Evolutionary conservation across 2,888 invertebrate species (phyloP), one percentile per base, ranked within the genome.

Genomic region (Ptycholaimellus sp.): DNA sequence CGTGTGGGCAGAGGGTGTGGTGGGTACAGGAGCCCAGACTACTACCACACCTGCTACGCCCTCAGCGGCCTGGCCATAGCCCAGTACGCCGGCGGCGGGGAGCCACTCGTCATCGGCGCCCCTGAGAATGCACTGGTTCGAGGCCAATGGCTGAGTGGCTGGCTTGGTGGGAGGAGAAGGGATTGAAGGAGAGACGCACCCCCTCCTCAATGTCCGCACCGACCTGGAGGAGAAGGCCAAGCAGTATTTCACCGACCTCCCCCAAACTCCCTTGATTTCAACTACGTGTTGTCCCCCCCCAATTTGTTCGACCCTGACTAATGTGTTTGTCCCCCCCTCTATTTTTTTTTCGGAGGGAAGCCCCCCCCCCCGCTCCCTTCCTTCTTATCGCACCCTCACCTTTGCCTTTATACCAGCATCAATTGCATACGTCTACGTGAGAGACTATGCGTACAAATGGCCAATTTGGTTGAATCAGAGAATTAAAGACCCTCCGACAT

Each of bases 1-100:
- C 30, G 14, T 11, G 14, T 11, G n/a, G n/a, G n/a, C n/a, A n/a
- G n/a, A n/a, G n/a, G n/a, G n/a, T n/a, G n/a, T n/a, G n/a, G 16
- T 37, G 21, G 9, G 45, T 47, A 17, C 63, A 80, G 80, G 56
- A 70, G 70, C 34, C 68, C 75, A 48, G 96, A 96, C 65, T 72
- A 78, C 45, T 99, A 96, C 60, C 96, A 96, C 61, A 87, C 90
- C 0, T 93, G 93, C 61, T 96, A 96, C 57, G 74, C 78, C 1
- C 64, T 96, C 33, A 83, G 85, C 62, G 96, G 96, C 3, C 66
- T 96, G 32, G 78, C 90, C 14, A 70, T 93, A 40, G 78, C 90
- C 2, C 96, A 96, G 58, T 75, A 80, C 17, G 44, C 46, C 35
- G 42, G 49, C 13, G 32, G 30, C 7, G 32, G 30, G 6, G 35